Evolutionary conservation across 2,797 vertebrate species (phyloP).

Genomic region (Acropternis orthonyx): DNA sequence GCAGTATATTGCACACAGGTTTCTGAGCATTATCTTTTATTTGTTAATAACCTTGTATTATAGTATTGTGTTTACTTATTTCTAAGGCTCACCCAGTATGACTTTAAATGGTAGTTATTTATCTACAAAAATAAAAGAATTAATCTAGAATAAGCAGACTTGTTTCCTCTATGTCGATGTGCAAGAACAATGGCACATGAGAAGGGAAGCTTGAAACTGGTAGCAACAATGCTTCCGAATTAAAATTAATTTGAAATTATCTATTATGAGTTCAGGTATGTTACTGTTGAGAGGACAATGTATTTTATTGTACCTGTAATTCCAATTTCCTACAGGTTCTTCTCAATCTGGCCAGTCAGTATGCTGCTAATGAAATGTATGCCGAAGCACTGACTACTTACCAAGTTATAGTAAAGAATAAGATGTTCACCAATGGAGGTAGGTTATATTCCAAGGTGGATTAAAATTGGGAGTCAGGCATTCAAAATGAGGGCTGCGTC

Average conservation of each 20-base stretch:
- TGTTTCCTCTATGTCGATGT: not conserved
- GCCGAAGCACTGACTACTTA: conserved; percentile 94
- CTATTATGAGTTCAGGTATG: not conserved
- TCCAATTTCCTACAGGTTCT: conserved; percentile 83
- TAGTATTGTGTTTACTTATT: not conserved
- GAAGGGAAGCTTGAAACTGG: not conserved
- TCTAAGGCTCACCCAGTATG: not conserved
- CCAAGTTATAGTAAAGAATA: conserved; percentile 96
- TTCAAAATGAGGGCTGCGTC: not conserved
- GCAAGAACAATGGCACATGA: not conserved
- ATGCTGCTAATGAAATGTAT: conserved; percentile 94
- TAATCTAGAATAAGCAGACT: not conserved
- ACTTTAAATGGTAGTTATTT: not conserved
- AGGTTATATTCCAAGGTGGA: not conserved
- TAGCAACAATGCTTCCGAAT: not conserved
- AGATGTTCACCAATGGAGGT: conserved; percentile 96
- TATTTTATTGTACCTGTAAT: not conserved
- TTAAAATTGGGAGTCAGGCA: not conserved
- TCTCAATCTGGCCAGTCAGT: conserved; percentile 95
- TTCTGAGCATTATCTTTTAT: not conserved
- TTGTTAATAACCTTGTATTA: not conserved
- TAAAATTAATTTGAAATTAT: not conserved
- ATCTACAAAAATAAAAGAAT: not conserved
- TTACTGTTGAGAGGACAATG: not conserved
- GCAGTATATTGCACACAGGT: not conserved